These are phyloP conservation scores for Steatocranus sp. DNA, from an alignment of 2,797 vertebrate genomes.

Conservation along the genomic window DNA sequence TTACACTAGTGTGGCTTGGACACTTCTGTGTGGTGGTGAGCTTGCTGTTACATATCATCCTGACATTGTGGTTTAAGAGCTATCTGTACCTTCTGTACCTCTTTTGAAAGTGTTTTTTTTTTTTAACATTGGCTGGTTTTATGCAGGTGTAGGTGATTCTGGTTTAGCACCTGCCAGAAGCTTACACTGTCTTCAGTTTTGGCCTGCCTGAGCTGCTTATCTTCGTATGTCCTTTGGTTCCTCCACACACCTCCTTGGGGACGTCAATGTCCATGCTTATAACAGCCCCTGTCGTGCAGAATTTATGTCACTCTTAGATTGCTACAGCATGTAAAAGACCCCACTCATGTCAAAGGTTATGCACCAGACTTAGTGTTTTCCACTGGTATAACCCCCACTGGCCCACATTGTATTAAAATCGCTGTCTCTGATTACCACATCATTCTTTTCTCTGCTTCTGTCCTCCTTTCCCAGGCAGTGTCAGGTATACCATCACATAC, in stretches of 20 bases:
- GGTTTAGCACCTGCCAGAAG: neutral
- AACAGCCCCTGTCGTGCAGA: neutral
- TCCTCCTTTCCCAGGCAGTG: neutral
- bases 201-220: neutral
- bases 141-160: neutral
- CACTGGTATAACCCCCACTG: neutral
- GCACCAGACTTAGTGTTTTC: neutral
- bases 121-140: neutral
- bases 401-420: fast-evolving
- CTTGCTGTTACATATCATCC: neutral
- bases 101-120: neutral
- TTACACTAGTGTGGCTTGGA: neutral
- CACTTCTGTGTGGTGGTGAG: neutral
- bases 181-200: neutral
- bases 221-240: neutral
- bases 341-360: neutral
- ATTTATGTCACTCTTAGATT: neutral
- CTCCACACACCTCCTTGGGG: neutral
- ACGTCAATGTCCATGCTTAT: neutral
- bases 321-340: neutral
- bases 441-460: neutral
- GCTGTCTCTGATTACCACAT: neutral
- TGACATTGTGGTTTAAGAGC: neutral
- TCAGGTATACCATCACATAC: neutral
- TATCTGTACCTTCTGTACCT: neutral